Evolutionary conservation across 53 echinoderm and acorn worm species (phyloP), one percentile per base, ranked within the genome.

Genomic region (Temnopleurus reevesii): DNA sequence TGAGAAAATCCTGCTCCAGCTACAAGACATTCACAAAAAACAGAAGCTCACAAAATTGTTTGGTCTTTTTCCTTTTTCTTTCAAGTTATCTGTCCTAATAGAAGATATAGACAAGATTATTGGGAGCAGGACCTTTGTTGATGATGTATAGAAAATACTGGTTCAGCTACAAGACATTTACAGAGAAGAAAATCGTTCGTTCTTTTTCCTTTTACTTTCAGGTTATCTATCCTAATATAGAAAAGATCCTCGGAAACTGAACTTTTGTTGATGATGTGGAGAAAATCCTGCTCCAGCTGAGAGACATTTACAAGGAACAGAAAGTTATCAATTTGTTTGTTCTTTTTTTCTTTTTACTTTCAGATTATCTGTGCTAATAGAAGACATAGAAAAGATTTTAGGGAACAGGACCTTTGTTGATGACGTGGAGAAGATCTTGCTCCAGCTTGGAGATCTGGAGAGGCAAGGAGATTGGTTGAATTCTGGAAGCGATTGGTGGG

Each of bases 351-450:
- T 77, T 43, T 10, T 24, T 29, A n/a, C 1, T 35, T 21, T 13
- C 55, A 87, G 88, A 35, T 71, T 87, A 66, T 87, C 88, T 10
- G 8, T 87, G 28, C 47, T 87, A 2, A 66, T 87, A 28, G 88
- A 87, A 61, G 88, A 87, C 53, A 87, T 87, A 8, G 47, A 87
- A 36, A 53, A 87, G 71, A 87, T 87, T 33, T 34, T 87, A 2
- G 71, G 88, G 8, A 87, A 87, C 88, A 45, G 29, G 51, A 87
- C 88, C n/a, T 87, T 87, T 87, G 71, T 87, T 0, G 88, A 87
- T 31, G 71, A 87, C 29, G 30, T 87, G 51, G 88, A 87, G 71
- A 87, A 87, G 55, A 44, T 87, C 23, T 25, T 87, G 8, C 44
- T 66, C 1, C 88, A 87, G 88, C 71, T 87, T 0, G 88, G 88